phyloP scores from a whole-genome alignment of 2,888 invertebrate species.

The Leptinotarsa rubiginosa region DNA sequence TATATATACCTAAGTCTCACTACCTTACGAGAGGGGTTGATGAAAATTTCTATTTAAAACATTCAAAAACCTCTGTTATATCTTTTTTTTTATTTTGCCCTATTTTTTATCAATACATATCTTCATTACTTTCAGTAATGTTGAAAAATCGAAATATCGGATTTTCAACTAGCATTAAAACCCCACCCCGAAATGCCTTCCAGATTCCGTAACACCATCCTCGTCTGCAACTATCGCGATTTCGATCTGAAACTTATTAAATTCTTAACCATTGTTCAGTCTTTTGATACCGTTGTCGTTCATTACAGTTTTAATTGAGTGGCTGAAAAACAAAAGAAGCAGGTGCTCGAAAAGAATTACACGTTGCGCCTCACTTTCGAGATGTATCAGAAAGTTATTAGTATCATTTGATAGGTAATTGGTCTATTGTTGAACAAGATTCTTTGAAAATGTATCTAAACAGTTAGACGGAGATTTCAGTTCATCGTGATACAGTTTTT shows the following conservation, averaged over 20 bases:
- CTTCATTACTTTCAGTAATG: too few species aligned
- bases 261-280: conserved; percentile 13
- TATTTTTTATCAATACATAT: too few species aligned
- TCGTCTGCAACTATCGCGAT: conserved; percentile 1
- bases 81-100: too few species aligned
- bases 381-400: conserved; percentile 41
- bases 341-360: conserved; percentile 30
- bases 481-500: not conserved
- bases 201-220: not conserved
- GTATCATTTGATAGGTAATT: conserved; percentile 43
- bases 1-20: too few species aligned
- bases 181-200: too few species aligned
- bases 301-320: conserved; percentile 41
- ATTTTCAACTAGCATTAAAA: too few species aligned
- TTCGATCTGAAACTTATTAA: conserved; percentile 6
- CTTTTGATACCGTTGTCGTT: conserved; percentile 37
- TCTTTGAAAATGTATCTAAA: conserved; percentile 8
- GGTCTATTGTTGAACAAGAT: conserved; percentile 39
- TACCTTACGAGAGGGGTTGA: too few species aligned
- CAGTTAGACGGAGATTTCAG: conserved; percentile 1
- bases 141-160: too few species aligned
- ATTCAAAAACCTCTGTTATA: too few species aligned
- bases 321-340: conserved; percentile 39
- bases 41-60: too few species aligned
- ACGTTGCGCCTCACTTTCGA: conserved; percentile 20